A percentile compares a stretch with the other conserved stretches of the same genome.
These are phyloP conservation scores for Eudorcas thomsonii DNA, from an alignment of 2,113 vertebrate genomes.

Conservation along the genomic window DNA sequence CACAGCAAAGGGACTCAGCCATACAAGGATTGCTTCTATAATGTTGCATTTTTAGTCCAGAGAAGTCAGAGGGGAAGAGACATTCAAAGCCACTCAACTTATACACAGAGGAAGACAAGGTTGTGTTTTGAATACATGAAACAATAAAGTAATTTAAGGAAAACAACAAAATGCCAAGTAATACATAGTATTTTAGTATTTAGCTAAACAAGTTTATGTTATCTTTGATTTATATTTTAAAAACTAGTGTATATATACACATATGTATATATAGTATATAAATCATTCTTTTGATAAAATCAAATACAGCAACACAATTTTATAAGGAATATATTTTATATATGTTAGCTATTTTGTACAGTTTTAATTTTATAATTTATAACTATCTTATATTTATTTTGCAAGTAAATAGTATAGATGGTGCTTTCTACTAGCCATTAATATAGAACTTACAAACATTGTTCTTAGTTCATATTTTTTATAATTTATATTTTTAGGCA, in stretches of 20 bases:
- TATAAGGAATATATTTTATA: neutral
- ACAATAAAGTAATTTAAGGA: neutral
- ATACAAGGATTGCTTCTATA: neutral
- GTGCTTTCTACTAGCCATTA: neutral
- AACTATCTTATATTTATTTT: neutral
- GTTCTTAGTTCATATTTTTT: neutral
- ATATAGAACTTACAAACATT: neutral
- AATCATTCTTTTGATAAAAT: neutral
- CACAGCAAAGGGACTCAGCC: neutral
- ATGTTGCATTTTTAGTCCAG: neutral
- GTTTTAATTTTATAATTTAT: neutral
- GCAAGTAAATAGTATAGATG: neutral
- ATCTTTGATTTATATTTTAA: constrained; percentile 7
- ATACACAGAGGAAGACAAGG: neutral
- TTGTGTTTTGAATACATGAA: neutral
- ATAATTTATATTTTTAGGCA: neutral
- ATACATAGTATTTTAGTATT: neutral
- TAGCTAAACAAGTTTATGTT: neutral
- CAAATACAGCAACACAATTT: neutral
- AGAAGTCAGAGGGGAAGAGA: neutral
- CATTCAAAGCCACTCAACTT: neutral
- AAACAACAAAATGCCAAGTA: neutral
- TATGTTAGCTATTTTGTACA: neutral
- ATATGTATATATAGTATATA: neutral
- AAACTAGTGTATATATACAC: neutral